Evolutionary conservation across 2,888 invertebrate species (phyloP).

Genomic region (Glyphotaelius pellucidus): DNA sequence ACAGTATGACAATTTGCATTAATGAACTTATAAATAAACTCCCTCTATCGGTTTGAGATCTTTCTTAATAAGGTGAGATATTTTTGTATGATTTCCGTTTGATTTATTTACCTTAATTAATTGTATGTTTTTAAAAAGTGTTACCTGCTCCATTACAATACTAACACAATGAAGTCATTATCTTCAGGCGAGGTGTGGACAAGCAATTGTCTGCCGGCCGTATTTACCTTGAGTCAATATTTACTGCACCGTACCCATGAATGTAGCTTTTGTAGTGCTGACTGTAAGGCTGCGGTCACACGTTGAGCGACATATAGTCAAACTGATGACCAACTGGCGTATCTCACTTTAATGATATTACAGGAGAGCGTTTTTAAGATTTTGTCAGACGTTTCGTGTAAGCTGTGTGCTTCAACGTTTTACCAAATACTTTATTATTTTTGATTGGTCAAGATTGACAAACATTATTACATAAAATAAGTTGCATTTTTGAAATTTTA

Average conservation of each 20-base stretch:
- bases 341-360: no score
- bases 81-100: background rate
- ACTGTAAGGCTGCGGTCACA: background rate
- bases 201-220: conserved; percentile 19
- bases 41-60: background rate
- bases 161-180: conserved; percentile 44
- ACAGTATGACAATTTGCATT: no score
- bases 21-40: background rate
- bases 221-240: conserved; percentile 40
- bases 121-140: background rate
- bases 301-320: background rate
- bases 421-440: no score
- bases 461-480: no score
- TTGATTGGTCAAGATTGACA: no score
- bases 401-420: no score
- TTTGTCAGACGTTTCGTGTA: no score
- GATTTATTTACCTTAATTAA: background rate
- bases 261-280: background rate
- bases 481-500: no score
- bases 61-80: background rate
- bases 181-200: conserved; percentile 36
- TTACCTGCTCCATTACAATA: conserved; percentile 18
- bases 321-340: no score
- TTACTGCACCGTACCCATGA: background rate
- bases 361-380: no score